Evolutionary conservation across 1,140 invertebrate genomes (phyloP).

Genomic region (Calosoma granatense): DNA sequence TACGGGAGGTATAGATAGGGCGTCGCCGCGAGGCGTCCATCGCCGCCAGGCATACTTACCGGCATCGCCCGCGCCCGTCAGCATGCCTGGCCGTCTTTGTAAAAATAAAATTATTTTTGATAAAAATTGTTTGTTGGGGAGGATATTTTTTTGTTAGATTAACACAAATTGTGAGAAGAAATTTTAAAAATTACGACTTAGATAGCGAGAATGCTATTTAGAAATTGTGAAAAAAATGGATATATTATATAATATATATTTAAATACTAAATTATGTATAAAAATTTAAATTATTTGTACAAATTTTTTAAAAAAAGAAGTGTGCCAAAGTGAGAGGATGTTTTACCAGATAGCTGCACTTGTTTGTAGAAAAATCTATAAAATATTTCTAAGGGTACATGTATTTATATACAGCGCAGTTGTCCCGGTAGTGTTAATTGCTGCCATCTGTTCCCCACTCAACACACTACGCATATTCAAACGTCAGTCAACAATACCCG

Average conservation of each 20-base stretch:
- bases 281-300: constrained; percentile 37
- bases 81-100: constrained; percentile 20
- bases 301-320: constrained; percentile 31
- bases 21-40: neutral
- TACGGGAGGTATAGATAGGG: constrained; percentile 28
- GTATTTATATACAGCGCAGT: constrained; percentile 26
- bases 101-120: constrained; percentile 36
- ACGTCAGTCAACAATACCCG: constrained; percentile 10
- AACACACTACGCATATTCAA: constrained; percentile 12
- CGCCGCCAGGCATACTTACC: constrained; percentile 9
- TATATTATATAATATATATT: constrained; percentile 34
- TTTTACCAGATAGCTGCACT: constrained; percentile 31
- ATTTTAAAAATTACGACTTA: constrained; percentile 11
- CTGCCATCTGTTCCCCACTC: constrained; percentile 23
- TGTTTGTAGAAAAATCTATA: constrained; percentile 31
- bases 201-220: constrained; percentile 31
- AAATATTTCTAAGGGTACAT: constrained; percentile 31
- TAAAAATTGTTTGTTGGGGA: constrained; percentile 39
- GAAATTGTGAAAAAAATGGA: constrained; percentile 37
- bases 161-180: constrained; percentile 24
- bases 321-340: constrained; percentile 37
- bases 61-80: constrained; percentile 12
- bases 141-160: constrained; percentile 39
- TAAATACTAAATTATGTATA: constrained; percentile 33
- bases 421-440: constrained; percentile 1